Evolutionary conservation across 1,140 invertebrate species (phyloP), one percentile per base, ranked within the genome.

Genomic region (Conus betulinus): DNA sequence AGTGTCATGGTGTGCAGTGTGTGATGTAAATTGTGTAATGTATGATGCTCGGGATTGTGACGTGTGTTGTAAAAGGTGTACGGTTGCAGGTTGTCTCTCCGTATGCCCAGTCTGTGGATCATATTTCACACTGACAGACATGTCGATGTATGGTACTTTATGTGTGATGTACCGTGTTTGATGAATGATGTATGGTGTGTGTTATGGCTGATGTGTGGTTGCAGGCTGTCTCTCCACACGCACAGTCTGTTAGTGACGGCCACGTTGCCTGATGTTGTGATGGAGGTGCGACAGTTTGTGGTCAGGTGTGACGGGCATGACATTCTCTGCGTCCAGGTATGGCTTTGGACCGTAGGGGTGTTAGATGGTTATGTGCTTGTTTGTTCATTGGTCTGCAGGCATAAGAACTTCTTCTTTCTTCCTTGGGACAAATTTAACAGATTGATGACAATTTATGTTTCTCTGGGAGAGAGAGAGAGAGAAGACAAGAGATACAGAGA

Each of bases 281-380:
- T 91, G 90, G 92, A 93, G 67, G 89, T 93, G 8, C 89, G 90
- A 17, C 63, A 89, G 51, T 85, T 92, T 25, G 91, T 89, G 90
- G 96, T 97, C 87, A 96, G 97, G 23, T 96, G 98, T 89, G 97
- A 98, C 92, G 96, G 96, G 88, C 96, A 97, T 52, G 97, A 97
- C 90, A 97, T 98, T 86, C 97, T 98, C 90, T 96, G 96, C 23
- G 95, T 98, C 6, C 97, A 97, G 89, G 97, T 97, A 15, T 39
- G 39, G 39, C 39, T 39, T 39, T 0, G 39, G 39, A 3, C 39
- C 39, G 39, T 39, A 39, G 39, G 39, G 39, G 39, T 39, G 39
- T 39, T 39, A 39, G 39, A 39, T 39, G 39, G 39, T 39, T 39
- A 39, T 39, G 39, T 39, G 39, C 39, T 39, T 39, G 39, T 39